Evolutionary conservation across 2,113 vertebrate genomes (phyloP).

Genomic region (Kryptolebias marmoratus): DNA sequence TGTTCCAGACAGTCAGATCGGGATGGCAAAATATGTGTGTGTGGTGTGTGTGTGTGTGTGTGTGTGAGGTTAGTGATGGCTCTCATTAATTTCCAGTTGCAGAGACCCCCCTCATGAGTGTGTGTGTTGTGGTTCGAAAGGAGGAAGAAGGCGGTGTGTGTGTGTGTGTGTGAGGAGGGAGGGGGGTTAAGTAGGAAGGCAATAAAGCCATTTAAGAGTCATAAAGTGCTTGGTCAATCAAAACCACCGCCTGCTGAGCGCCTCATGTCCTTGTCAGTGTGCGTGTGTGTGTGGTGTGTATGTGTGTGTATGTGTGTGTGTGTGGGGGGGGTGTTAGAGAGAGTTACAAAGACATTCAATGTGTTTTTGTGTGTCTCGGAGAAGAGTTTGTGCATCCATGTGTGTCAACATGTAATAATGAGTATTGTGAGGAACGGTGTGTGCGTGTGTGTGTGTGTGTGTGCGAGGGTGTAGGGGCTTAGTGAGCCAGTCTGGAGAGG

Average conservation of each 20-base stretch:
- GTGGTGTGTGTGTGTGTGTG: slow-evolving; percentile 5
- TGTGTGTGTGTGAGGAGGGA: background rate
- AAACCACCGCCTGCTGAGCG: slow-evolving; percentile 43
- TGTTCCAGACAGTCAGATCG: slow-evolving; percentile 40
- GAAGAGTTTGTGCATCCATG: slow-evolving; percentile 18
- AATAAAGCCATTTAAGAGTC: slow-evolving; percentile 57
- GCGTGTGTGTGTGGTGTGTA: background rate
- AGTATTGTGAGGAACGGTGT: slow-evolving; percentile 1
- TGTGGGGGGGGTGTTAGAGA: background rate
- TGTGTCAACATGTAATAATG: slow-evolving; percentile 7
- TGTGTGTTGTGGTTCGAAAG: slow-evolving; percentile 28
- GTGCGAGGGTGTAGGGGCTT: slow-evolving; percentile 7
- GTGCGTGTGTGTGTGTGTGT: background rate
- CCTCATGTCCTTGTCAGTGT: slow-evolving; percentile 25
- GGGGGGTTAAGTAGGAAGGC: slow-evolving; percentile 43
- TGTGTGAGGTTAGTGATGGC: slow-evolving; percentile 25
- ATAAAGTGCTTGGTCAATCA: slow-evolving; percentile 67
- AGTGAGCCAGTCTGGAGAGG: slow-evolving; percentile 27
- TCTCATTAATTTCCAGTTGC: slow-evolving; percentile 54
- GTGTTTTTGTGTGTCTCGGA: slow-evolving; percentile 2
- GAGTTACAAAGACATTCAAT: background rate
- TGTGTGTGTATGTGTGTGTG: background rate
- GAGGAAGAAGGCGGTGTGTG: slow-evolving; percentile 15
- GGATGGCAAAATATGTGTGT: slow-evolving; percentile 29
- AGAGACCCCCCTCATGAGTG: slow-evolving; percentile 19